A percentile compares a stretch with the other conserved stretches of the same genome.
These are phyloP conservation scores for Nephotettix cincticeps DNA, from an alignment of 1,140 invertebrate genomes.

Conservation along the genomic window DNA sequence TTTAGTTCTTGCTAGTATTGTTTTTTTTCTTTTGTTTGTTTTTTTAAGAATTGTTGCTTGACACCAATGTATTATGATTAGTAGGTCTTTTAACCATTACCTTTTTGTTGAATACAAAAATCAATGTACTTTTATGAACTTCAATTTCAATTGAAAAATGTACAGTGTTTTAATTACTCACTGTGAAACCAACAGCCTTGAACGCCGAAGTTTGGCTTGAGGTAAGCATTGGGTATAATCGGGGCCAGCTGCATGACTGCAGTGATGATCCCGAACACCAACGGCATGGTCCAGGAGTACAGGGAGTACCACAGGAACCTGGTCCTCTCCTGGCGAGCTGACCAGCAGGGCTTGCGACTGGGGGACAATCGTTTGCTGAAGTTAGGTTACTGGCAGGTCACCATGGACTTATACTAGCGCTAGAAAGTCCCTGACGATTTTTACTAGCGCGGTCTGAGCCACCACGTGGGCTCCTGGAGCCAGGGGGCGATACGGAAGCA, in stretches of 20 bases:
- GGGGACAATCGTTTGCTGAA: too few relatives aligned
- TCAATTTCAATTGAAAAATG: not conserved
- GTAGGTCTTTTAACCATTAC: too few relatives aligned
- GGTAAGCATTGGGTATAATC: constrained; percentile 49
- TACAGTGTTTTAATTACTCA: constrained; percentile 46
- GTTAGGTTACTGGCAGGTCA: too few relatives aligned
- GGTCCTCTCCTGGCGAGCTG: constrained; percentile 40
- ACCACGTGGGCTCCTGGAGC: too few relatives aligned
- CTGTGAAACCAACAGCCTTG: constrained; percentile 54
- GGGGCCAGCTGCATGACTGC: constrained; percentile 50
- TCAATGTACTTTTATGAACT: not conserved
- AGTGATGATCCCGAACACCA: constrained; percentile 51
- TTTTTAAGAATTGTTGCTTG: too few relatives aligned
- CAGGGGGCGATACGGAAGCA: too few relatives aligned
- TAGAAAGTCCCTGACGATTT: too few relatives aligned
- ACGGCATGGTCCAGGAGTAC: constrained; percentile 57
- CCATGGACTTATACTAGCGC: too few relatives aligned
- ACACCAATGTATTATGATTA: not conserved
- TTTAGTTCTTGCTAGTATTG: too few relatives aligned
- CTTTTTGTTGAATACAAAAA: not conserved
- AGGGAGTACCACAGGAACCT: constrained; percentile 59
- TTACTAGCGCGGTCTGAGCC: too few relatives aligned
- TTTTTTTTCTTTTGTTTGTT: too few relatives aligned
- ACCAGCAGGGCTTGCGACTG: constrained; percentile 42
- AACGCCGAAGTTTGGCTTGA: constrained; percentile 51